Evolutionary conservation across 2,888 invertebrate species (phyloP).

Genomic region (Drosophila nr. perissopoda): DNA sequence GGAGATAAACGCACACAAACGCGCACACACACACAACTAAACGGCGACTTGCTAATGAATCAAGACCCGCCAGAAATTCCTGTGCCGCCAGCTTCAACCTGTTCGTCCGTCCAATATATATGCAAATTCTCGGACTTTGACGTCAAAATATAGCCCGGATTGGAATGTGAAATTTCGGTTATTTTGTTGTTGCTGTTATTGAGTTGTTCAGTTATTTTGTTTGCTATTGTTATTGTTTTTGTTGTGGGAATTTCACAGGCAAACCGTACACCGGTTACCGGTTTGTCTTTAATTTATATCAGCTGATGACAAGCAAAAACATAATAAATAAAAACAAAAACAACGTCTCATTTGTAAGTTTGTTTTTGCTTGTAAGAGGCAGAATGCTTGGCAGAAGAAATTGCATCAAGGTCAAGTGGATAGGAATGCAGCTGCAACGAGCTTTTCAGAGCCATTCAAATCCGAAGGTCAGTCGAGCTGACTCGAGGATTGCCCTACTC

Average conservation of each 20-base stretch:
- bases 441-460: slow-evolving; percentile 8
- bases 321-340: slow-evolving; percentile 1
- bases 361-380: slow-evolving; percentile 8
- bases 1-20: slow-evolving; percentile 57
- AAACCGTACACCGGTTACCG: slow-evolving; percentile 25
- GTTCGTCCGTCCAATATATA: slow-evolving; percentile 47
- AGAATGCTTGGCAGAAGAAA: slow-evolving; percentile 7
- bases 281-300: slow-evolving; percentile 42
- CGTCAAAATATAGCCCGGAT: slow-evolving; percentile 70
- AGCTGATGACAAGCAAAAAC: slow-evolving; percentile 38
- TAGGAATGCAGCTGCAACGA: slow-evolving; percentile 18
- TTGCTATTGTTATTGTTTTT: slow-evolving; percentile 23
- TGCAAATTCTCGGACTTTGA: slow-evolving; percentile 75
- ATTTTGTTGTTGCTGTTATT: slow-evolving; percentile 47
- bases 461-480: slow-evolving; percentile 36
- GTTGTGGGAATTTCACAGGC: slow-evolving; percentile 68
- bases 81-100: slow-evolving; percentile 56
- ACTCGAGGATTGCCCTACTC: slow-evolving; percentile 20
- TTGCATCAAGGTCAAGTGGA: slow-evolving; percentile 64
- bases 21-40: slow-evolving; percentile 54
- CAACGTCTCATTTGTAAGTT: not conserved
- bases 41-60: slow-evolving; percentile 66
- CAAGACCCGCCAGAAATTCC: slow-evolving; percentile 75
- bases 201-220: slow-evolving; percentile 42
- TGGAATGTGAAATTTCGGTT: slow-evolving; percentile 78